Evolutionary conservation across 1,140 invertebrate species (phyloP), one percentile per base, ranked within the genome.

Genomic region (Hylaeus anthracinus): DNA sequence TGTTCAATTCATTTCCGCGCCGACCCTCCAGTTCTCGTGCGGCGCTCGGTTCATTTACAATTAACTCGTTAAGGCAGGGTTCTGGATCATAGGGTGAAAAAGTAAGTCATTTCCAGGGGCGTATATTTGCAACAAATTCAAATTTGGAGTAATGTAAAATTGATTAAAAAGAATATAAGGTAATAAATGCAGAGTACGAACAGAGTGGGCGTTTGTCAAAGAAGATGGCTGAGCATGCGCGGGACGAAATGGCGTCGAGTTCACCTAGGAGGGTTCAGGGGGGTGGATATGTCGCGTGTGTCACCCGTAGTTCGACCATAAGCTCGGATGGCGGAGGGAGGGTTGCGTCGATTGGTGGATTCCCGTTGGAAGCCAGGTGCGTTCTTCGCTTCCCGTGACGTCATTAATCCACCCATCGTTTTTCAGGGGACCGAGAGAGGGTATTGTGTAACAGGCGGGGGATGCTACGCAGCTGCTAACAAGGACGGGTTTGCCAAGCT

Each of bases 401-500:
- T 93, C 91, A 91, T 90, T 93, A 93, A 93, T 93, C 91, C 92
- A 92, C 86, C 92, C 91, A 92, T 92, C 86, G 82, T 90, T 90
- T 90, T 90, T 93, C 87, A 84, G 83, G 89, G 90, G 88, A 90
- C 87, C 86, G 84, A 86, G 86, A 87, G 84, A 53, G 80, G 85
- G 85, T 82, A 93, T 93, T 93, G 92, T 93, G 86, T 89, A 92
- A 92, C 91, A 81, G 89, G 90, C 87, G 90, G 89, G 91, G 92
- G 91, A 92, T 91, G 90, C 88, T 86, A 91, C 83, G 91, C 92
- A 92, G 92, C 92, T 92, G 92, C 91, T 92, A 92, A 92, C 92
- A 90, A 92, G 91, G 89, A 91, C 90, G 90, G 88, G 89, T 91
- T 92, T 88, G 26, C 26, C 26, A 26, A 26, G 26, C 26, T 26